A percentile compares a stretch with the other conserved stretches of the same genome.
Evolutionary conservation across 2,113 vertebrate species (phyloP).

Genomic region (Hydrolagus affinis): DNA sequence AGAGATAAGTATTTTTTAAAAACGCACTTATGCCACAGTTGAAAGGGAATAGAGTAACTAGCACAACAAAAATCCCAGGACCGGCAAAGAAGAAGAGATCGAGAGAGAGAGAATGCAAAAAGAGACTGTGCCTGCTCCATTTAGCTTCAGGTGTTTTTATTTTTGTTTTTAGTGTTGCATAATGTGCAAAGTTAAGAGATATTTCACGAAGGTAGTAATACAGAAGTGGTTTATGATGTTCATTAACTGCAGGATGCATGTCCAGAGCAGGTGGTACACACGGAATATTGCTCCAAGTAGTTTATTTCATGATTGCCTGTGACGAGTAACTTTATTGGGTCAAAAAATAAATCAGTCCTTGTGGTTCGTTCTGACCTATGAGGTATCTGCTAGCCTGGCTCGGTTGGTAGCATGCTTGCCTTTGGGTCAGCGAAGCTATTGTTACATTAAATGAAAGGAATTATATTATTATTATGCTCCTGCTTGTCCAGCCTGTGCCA

Average conservation of each 20-base stretch:
- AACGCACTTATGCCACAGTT: background rate
- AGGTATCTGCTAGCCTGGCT: too few species aligned
- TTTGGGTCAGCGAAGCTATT: too few species aligned
- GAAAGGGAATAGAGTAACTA: background rate
- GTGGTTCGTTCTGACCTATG: too few species aligned
- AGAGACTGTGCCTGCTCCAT: background rate
- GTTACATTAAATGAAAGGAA: too few species aligned
- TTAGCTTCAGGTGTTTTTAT: conserved; percentile 22
- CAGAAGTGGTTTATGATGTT: background rate
- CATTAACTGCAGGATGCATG: background rate
- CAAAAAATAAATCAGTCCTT: too few species aligned
- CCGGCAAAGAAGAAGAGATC: background rate
- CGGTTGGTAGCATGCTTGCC: too few species aligned
- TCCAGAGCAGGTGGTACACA: background rate
- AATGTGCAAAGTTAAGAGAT: background rate
- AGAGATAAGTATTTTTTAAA: background rate
- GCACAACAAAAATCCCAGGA: conserved; percentile 10
- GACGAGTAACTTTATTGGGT: too few species aligned
- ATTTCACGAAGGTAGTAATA: background rate
- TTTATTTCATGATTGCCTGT: background rate
- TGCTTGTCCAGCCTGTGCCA: too few species aligned
- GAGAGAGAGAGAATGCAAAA: background rate
- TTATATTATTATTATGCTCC: too few species aligned
- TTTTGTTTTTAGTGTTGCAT: background rate
- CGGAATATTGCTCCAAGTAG: background rate